A percentile compares a stretch with the other conserved stretches of the same genome.
Conservation (phyloP, 2,888 invertebrate genomes). For the Trissoscelio sp. region DNA sequence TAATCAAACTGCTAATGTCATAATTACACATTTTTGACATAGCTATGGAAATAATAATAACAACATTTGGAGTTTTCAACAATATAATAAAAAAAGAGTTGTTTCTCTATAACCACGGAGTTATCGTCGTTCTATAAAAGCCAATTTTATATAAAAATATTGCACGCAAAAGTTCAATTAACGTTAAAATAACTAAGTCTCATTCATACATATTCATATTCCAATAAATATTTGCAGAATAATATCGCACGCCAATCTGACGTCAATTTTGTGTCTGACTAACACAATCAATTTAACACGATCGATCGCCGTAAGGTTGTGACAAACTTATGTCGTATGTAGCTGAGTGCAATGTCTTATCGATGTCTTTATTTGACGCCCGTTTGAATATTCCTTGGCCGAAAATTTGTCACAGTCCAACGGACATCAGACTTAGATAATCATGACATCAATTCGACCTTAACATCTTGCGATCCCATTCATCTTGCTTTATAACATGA, state of each 20-base stretch:
- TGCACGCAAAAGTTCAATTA: conserved; percentile 22
- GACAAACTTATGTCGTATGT: conserved; percentile 46
- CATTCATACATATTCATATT: conserved; percentile 15
- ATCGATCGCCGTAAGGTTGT: conserved; percentile 37
- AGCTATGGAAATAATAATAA: neutral
- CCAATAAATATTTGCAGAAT: conserved; percentile 24
- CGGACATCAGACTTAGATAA: conserved; percentile 59
- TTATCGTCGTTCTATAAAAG: conserved; percentile 19
- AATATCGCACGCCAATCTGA: conserved; percentile 37
- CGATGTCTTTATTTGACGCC: conserved; percentile 56
- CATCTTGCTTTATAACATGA: conserved; percentile 45
- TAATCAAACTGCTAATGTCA: neutral
- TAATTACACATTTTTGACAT: neutral
- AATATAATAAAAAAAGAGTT: neutral
- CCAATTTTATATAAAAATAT: conserved; percentile 22
- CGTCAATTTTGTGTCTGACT: conserved; percentile 37
- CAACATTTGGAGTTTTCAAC: no score
- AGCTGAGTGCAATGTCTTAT: conserved; percentile 45
- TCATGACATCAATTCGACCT: conserved; percentile 64
- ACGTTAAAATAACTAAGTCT: neutral
- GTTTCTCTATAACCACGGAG: neutral
- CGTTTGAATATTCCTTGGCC: conserved; percentile 59
- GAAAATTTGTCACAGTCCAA: conserved; percentile 56
- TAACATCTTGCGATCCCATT: conserved; percentile 33
- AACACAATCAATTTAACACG: conserved; percentile 43